Conservation (phyloP, 2,797 vertebrate genomes). For the Takifugu ocellatus region DNA sequence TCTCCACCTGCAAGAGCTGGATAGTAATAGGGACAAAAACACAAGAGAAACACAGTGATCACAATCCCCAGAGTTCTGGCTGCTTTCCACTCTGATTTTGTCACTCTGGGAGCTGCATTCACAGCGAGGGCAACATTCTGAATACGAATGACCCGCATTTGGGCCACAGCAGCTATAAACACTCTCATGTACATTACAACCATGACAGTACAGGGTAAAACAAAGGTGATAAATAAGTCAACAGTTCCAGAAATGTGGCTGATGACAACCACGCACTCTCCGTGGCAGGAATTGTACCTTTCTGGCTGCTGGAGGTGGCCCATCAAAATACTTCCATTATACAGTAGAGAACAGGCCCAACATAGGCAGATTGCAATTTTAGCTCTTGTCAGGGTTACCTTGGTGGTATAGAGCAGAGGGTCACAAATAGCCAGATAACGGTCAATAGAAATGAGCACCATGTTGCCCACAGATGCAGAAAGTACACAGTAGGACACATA, state of each 20-base stretch:
- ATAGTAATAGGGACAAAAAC: constrained; percentile 55
- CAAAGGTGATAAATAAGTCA: constrained; percentile 6
- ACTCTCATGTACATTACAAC: constrained; percentile 52
- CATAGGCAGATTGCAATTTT: constrained; percentile 26
- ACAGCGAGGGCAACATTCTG: not conserved
- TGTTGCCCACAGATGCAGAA: constrained; percentile 72
- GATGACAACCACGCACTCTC: constrained; percentile 49
- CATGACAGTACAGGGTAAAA: constrained; percentile 42
- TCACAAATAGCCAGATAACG: constrained; percentile 58
- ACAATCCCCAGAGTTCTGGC: constrained; percentile 48
- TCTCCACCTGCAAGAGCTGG: constrained; percentile 17
- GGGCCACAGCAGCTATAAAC: constrained; percentile 45
- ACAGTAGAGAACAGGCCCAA: constrained; percentile 48
- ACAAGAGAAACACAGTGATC: constrained; percentile 50
- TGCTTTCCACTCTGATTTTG: constrained; percentile 51
- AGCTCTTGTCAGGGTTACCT: constrained; percentile 34
- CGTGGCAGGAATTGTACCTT: constrained; percentile 33
- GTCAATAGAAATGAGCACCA: constrained; percentile 73
- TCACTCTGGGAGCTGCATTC: not conserved
- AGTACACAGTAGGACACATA: constrained; percentile 58
- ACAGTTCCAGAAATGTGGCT: not conserved
- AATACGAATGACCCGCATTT: constrained; percentile 17
- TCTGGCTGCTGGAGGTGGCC: constrained; percentile 23
- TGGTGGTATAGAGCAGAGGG: constrained; percentile 48
- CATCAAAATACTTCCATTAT: constrained; percentile 31